Conservation (phyloP, 2,113 vertebrate genomes). For the Thunnus thynnus region DNA sequence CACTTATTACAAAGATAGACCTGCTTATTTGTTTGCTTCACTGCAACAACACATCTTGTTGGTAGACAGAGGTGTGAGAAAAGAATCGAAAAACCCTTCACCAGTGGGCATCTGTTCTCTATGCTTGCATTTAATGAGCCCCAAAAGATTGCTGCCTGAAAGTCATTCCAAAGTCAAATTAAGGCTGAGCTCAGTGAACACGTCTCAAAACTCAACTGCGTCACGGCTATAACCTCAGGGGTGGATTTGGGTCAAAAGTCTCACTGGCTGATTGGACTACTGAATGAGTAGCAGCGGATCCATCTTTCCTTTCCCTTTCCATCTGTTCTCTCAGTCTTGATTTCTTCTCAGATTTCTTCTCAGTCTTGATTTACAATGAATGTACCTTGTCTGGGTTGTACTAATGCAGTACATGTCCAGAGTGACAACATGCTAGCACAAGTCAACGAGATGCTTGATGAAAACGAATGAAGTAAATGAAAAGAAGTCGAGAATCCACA, state of each 20-base stretch:
- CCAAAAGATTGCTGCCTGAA: constrained; percentile 65
- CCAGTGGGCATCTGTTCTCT: constrained; percentile 59
- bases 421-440: background rate
- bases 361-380: background rate
- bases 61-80: constrained; percentile 48
- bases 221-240: constrained; percentile 42
- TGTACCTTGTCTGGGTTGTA: background rate
- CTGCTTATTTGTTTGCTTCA: constrained; percentile 53
- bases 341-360: background rate
- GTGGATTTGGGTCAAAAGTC: constrained; percentile 37
- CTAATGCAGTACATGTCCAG: background rate
- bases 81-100: constrained; percentile 43
- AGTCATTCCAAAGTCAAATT: constrained; percentile 67
- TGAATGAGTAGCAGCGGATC: constrained; percentile 26
- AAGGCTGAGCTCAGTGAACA: constrained; percentile 46
- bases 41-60: constrained; percentile 48
- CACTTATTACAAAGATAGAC: constrained; percentile 42
- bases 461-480: too few species aligned
- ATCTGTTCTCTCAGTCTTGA: background rate
- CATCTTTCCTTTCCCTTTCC: constrained; percentile 15
- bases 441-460: background rate
- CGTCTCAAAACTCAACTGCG: constrained; percentile 42
- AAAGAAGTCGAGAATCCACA: too few species aligned
- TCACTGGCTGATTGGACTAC: constrained; percentile 16
- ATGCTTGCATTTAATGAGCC: constrained; percentile 67